phyloP scores from a whole-genome alignment of 2,888 invertebrate genomes.

The Chironomus tentans region DNA sequence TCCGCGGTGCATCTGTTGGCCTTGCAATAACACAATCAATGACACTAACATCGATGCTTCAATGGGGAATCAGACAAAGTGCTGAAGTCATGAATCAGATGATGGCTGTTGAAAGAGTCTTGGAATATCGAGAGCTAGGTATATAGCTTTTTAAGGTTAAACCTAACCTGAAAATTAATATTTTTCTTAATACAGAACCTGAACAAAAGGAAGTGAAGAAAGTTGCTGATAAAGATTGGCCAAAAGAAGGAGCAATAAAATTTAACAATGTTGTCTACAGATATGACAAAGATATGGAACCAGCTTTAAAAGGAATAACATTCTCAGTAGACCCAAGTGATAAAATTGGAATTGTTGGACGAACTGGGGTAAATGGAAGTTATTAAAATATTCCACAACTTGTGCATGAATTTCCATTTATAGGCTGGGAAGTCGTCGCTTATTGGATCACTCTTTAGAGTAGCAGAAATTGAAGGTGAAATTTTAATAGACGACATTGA shows the following conservation, averaged over 20 bases:
- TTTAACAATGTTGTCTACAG: slow-evolving; percentile 49
- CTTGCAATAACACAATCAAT: slow-evolving; percentile 47
- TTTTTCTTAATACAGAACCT: slow-evolving; percentile 38
- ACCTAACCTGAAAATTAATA: too few species aligned
- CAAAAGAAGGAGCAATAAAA: slow-evolving; percentile 43
- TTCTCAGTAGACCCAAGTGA: slow-evolving; percentile 45
- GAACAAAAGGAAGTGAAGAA: slow-evolving; percentile 35
- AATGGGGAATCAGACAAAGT: slow-evolving; percentile 66
- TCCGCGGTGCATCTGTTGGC: slow-evolving; percentile 44
- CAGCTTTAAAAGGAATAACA: slow-evolving; percentile 65
- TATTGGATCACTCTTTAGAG: slow-evolving; percentile 48
- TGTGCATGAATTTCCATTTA: slow-evolving; percentile 32
- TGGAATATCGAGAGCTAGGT: slow-evolving; percentile 55
- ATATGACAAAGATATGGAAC: slow-evolving; percentile 68
- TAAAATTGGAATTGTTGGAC: slow-evolving; percentile 53
- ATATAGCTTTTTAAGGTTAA: not conserved
- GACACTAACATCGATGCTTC: slow-evolving; percentile 45
- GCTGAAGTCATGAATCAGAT: slow-evolving; percentile 60
- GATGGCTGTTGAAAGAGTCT: slow-evolving; percentile 62
- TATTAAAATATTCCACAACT: not conserved
- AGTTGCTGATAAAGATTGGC: slow-evolving; percentile 40
- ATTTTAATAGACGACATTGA: slow-evolving; percentile 62
- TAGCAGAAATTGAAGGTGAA: slow-evolving; percentile 56
- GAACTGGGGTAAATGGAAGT: slow-evolving; percentile 44
- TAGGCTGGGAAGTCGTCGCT: slow-evolving; percentile 62